Conservation (phyloP, 2,797 vertebrate genomes). For the Muscicapa comitata region DNA sequence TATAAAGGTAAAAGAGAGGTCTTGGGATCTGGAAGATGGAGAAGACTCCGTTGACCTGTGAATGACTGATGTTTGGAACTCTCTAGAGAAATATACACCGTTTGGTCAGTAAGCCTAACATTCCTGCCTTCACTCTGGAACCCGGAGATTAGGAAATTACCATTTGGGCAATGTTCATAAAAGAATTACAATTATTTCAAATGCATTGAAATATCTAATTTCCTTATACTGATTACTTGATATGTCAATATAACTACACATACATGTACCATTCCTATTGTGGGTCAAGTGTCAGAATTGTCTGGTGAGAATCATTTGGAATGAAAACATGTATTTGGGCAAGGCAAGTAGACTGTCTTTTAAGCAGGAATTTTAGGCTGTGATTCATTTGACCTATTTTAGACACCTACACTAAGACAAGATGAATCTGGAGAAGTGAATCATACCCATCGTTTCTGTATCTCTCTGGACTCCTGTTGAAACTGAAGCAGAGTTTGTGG, state of each 20-base stretch:
- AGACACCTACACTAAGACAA: slow-evolving; percentile 44
- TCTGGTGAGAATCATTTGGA: not conserved
- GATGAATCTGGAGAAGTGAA: slow-evolving; percentile 39
- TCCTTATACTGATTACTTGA: not conserved
- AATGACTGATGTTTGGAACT: not conserved
- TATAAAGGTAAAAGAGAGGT: not conserved
- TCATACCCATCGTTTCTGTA: not conserved
- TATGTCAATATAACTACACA: not conserved
- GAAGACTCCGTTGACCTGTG: not conserved
- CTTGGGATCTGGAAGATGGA: not conserved
- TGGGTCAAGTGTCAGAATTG: not conserved
- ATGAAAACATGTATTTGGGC: not conserved
- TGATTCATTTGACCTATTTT: slow-evolving; percentile 63
- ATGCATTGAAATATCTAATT: not conserved
- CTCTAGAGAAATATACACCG: not conserved
- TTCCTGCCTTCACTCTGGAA: not conserved
- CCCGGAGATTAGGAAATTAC: not conserved
- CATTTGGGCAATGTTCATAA: not conserved
- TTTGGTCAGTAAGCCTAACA: not conserved
- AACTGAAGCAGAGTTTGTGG: not conserved
- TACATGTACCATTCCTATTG: not conserved
- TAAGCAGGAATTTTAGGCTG: not conserved
- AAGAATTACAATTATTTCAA: not conserved
- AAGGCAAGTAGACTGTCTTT: not conserved
- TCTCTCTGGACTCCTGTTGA: not conserved